Evolutionary conservation across 2,888 invertebrate species (phyloP).

Genomic region (Tenthredo livida): DNA sequence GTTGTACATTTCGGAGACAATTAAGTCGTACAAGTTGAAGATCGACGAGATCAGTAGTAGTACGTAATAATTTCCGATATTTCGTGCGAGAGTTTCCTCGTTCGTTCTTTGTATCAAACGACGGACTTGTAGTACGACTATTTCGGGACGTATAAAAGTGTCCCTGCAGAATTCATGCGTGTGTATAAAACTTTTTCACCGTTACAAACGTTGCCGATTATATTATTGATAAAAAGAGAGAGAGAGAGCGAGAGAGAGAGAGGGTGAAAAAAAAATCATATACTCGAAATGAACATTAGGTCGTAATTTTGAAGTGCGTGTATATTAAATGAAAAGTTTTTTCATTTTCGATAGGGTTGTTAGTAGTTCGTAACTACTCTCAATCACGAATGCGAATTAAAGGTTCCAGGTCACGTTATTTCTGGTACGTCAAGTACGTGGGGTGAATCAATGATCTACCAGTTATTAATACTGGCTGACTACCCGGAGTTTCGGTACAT

Average conservation of each 20-base stretch:
- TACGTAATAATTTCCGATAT: not conserved
- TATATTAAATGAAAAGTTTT: conserved; percentile 22
- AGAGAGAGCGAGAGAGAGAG: too few relatives aligned
- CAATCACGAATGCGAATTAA: conserved; percentile 27
- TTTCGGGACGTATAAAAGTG: not conserved
- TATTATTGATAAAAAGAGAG: too few relatives aligned
- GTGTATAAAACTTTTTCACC: not conserved
- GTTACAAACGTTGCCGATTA: not conserved
- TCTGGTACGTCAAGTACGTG: not conserved
- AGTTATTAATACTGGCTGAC: conserved; percentile 27
- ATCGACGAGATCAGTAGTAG: conserved; percentile 1
- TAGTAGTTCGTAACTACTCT: not conserved
- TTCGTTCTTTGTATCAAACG: not conserved
- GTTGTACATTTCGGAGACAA: not conserved
- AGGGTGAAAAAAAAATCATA: not conserved
- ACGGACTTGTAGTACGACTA: not conserved
- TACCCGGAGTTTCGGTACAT: not conserved
- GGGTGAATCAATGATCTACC: conserved; percentile 9
- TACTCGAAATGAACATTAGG: not conserved
- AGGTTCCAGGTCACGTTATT: conserved; percentile 14
- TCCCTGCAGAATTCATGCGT: not conserved
- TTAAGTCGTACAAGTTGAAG: not conserved
- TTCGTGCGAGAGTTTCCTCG: not conserved
- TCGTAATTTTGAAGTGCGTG: not conserved
- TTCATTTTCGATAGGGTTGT: not conserved